Conservation (phyloP, 2,113 vertebrate species). For the Clarias gariepinus region DNA sequence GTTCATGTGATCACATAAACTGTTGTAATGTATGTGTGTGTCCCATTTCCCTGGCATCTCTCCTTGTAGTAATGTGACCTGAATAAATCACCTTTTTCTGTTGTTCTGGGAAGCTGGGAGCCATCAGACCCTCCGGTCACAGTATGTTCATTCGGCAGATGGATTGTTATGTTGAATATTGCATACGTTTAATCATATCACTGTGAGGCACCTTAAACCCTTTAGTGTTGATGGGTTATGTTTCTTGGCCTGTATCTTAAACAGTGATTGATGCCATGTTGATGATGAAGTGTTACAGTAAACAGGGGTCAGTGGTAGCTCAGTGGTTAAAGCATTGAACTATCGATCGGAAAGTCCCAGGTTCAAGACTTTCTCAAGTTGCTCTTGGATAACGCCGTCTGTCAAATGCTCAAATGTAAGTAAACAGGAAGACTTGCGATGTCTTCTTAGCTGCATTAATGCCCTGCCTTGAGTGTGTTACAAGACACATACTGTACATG, state of each 20-base stretch:
- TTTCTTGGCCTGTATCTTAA: background rate
- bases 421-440: background rate
- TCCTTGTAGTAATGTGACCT: background rate
- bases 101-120: background rate
- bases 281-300: background rate
- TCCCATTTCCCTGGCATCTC: background rate
- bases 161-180: background rate
- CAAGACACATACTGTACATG: background rate
- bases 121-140: slow-evolving; percentile 4
- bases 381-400: too few relatives aligned
- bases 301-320: background rate
- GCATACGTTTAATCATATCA: background rate
- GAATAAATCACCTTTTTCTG: background rate
- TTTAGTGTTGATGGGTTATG: background rate
- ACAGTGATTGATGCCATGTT: background rate
- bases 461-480: background rate
- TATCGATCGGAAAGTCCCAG: too few relatives aligned
- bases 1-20: background rate
- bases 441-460: background rate
- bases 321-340: too few relatives aligned
- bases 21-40: background rate
- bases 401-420: too few relatives aligned
- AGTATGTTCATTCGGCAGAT: background rate
- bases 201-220: background rate
- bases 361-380: too few relatives aligned